A percentile compares a stretch with the other conserved stretches of the same genome.
phyloP scores from a whole-genome alignment of 2,888 invertebrate species.

The Melikaiella ostensackeni region DNA sequence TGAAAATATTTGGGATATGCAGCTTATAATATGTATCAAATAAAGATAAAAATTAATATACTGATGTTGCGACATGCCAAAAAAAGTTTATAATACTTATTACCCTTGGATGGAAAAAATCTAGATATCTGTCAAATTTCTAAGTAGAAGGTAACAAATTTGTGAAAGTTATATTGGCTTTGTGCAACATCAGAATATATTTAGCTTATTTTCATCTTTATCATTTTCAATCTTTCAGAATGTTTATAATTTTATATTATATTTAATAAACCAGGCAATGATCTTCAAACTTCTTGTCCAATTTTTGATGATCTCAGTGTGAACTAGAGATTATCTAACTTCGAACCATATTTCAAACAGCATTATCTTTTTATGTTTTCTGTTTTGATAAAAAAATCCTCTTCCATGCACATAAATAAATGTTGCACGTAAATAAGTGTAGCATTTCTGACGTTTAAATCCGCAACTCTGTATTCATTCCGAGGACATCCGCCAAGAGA shows the following conservation, averaged over 20 bases:
- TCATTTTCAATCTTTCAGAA: too few relatives aligned
- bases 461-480: conserved; percentile 36
- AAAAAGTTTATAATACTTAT: not conserved
- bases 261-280: too few relatives aligned
- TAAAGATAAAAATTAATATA: not conserved
- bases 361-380: not conserved
- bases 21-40: not conserved
- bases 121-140: too few relatives aligned
- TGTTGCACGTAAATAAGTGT: conserved; percentile 26
- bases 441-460: conserved; percentile 19
- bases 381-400: not conserved
- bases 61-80: not conserved
- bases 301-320: not conserved
- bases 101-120: too few relatives aligned
- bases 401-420: not conserved
- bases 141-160: too few relatives aligned
- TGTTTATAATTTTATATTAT: too few relatives aligned
- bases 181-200: too few relatives aligned
- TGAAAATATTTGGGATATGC: not conserved
- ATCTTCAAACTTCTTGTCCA: too few relatives aligned
- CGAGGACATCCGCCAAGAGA: conserved; percentile 24
- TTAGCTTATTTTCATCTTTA: too few relatives aligned
- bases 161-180: too few relatives aligned
- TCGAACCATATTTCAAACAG: conserved; percentile 10
- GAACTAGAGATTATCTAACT: not conserved